Evolutionary conservation across 1,140 invertebrate genomes (phyloP).

Genomic region (Drosophila takahashii): DNA sequence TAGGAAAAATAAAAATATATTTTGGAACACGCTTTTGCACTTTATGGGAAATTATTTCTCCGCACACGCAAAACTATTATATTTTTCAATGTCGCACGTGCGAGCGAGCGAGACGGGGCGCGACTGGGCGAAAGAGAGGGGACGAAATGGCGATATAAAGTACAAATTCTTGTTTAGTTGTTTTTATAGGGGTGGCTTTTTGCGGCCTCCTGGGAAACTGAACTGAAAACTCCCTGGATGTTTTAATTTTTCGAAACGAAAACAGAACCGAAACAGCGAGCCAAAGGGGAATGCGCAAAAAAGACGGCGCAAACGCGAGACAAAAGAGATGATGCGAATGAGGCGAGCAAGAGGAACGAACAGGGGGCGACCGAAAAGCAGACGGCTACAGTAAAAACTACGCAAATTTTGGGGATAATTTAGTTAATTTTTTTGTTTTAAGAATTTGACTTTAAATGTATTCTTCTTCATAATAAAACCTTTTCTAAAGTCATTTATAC

Average conservation of each 20-base stretch:
- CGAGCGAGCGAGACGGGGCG: conserved; percentile 34
- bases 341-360: conserved; percentile 18
- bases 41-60: conserved; percentile 21
- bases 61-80: conserved; percentile 40
- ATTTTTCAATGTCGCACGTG: conserved; percentile 55
- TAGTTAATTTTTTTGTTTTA: not conserved
- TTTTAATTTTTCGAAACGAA: conserved; percentile 67
- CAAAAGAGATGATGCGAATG: conserved; percentile 69
- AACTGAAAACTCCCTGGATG: conserved; percentile 48
- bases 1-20: conserved; percentile 5
- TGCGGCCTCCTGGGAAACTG: conserved; percentile 47
- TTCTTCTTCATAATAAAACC: no score
- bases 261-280: conserved; percentile 56
- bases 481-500: no score
- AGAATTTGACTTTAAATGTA: not conserved
- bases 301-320: conserved; percentile 78
- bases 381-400: conserved; percentile 11
- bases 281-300: conserved; percentile 73
- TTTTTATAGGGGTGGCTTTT: conserved; percentile 65
- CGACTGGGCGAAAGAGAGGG: conserved; percentile 14
- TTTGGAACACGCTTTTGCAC: conserved; percentile 35
- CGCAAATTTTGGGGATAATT: not conserved
- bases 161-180: conserved; percentile 56
- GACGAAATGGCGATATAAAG: conserved; percentile 22
- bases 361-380: conserved; percentile 14